Evolutionary conservation across 2,113 vertebrate species (phyloP).

Genomic region (Calcarius ornatus): DNA sequence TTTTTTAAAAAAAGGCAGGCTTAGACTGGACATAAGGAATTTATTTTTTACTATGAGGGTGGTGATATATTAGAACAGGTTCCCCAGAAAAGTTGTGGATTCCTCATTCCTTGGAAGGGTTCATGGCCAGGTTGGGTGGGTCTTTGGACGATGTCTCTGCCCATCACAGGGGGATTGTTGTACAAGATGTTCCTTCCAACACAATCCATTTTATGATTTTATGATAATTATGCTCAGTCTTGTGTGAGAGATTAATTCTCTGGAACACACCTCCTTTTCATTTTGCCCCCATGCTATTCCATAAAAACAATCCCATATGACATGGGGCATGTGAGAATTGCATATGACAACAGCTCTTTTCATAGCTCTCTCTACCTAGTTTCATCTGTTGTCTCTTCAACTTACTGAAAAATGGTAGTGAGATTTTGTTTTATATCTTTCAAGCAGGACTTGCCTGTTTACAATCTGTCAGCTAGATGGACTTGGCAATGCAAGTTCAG

Average conservation of each 20-base stretch:
- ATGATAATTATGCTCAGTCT: not conserved
- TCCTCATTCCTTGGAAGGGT: accelerated
- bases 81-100: not conserved
- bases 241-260: not conserved
- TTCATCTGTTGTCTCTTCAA: not conserved
- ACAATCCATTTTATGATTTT: not conserved
- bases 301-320: not conserved
- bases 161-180: not conserved
- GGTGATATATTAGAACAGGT: not conserved
- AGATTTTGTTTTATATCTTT: not conserved
- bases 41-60: not conserved
- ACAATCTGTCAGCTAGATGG: not conserved
- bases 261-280: not conserved
- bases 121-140: not conserved
- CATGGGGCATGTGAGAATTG: not conserved
- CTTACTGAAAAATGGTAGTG: not conserved
- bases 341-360: not conserved
- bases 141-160: not conserved
- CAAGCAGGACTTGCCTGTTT: not conserved
- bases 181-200: not conserved
- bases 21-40: not conserved
- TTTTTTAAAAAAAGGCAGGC: not conserved
- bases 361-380: not conserved
- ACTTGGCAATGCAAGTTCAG: not conserved
- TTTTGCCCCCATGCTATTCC: not conserved